phyloP scores from a whole-genome alignment of 2,113 vertebrate genomes.

The Nesoenas mayeri region DNA sequence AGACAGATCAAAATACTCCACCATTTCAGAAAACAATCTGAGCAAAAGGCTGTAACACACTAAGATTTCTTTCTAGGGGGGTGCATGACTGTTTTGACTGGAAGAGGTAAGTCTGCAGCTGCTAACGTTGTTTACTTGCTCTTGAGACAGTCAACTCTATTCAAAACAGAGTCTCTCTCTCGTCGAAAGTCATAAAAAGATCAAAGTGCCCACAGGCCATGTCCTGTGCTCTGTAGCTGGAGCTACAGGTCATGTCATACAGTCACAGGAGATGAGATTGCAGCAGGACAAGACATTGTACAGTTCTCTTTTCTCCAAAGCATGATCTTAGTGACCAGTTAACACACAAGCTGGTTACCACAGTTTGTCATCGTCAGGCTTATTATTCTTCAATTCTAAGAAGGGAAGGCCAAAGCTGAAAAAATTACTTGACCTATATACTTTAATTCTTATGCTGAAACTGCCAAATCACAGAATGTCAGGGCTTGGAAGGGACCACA shows the following conservation, averaged over 20 bases:
- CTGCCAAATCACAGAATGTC: neutral
- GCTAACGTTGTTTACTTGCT: rapidly evolving
- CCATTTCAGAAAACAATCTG: neutral
- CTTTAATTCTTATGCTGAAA: neutral
- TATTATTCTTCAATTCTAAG: neutral
- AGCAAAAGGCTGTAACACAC: neutral
- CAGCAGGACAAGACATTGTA: neutral
- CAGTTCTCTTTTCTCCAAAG: neutral
- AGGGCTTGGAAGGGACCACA: no score
- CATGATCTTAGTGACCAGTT: neutral
- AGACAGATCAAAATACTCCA: neutral
- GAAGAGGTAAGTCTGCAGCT: neutral
- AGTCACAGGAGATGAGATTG: neutral
- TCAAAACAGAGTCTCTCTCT: neutral
- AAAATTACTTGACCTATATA: neutral
- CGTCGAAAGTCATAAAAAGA: neutral
- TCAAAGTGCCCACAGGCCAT: neutral
- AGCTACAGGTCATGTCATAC: neutral
- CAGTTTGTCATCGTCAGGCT: neutral
- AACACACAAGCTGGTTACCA: neutral
- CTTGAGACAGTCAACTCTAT: neutral
- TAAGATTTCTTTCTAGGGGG: neutral
- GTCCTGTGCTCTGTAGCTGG: neutral
- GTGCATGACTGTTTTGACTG: neutral
- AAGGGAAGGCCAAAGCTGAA: neutral